Conservation (phyloP, 2,113 vertebrate species). For the Gasterosteus aculeatus region DNA sequence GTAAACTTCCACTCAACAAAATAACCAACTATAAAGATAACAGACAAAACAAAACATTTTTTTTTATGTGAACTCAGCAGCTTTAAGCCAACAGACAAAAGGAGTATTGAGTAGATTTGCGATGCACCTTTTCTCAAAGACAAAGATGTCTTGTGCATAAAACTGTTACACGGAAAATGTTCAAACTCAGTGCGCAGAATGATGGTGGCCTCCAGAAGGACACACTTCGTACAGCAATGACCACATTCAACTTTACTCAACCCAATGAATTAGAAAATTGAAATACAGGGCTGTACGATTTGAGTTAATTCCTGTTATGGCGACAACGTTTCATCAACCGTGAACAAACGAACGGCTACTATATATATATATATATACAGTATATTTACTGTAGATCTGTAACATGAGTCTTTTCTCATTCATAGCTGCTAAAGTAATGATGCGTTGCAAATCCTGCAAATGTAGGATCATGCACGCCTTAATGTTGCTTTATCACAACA, state of each 20-base stretch:
- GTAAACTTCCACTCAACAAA: neutral
- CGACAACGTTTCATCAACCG: too few species aligned
- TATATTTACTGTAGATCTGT: too few species aligned
- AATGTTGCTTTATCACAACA: too few species aligned
- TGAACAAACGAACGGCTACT: too few species aligned
- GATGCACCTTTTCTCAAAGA: slow-evolving; percentile 13
- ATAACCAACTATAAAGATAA: slow-evolving; percentile 13
- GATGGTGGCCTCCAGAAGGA: slow-evolving; percentile 2
- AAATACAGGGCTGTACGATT: neutral
- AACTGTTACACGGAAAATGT: slow-evolving; percentile 22
- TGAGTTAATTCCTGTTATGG: too few species aligned
- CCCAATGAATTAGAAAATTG: neutral
- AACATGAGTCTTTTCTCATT: too few species aligned
- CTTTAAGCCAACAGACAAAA: neutral
- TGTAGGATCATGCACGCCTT: too few species aligned
- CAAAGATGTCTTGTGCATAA: slow-evolving; percentile 29
- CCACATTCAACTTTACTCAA: neutral
- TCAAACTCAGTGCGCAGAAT: slow-evolving; percentile 20
- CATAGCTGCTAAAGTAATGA: too few species aligned
- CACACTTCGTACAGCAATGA: neutral
- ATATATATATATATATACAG: too few species aligned
- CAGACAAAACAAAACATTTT: slow-evolving; percentile 1
- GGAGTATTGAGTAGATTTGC: slow-evolving; percentile 16
- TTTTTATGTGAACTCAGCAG: slow-evolving; percentile 27
- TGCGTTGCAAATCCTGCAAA: too few species aligned